Conservation (phyloP, 2,797 vertebrate species). For the Gymnoscopelus microlampas region DNA sequence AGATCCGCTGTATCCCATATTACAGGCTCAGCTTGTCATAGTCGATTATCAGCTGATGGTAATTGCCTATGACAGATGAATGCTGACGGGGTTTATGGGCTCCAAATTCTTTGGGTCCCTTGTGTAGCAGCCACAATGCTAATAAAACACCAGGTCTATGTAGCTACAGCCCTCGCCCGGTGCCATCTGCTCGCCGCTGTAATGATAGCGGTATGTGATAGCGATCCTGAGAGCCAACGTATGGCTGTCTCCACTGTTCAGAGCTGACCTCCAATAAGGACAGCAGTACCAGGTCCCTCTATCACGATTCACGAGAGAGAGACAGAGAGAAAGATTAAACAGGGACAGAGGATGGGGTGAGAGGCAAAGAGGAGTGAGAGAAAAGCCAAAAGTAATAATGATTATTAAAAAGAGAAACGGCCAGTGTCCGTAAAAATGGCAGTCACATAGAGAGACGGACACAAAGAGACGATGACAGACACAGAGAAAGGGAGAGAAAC, state of each 20-base stretch:
- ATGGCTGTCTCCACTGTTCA: constrained; percentile 22
- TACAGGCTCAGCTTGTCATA: constrained; percentile 47
- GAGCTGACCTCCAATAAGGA: constrained; percentile 21
- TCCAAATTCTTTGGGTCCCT: constrained; percentile 26
- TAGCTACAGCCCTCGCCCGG: constrained; percentile 20
- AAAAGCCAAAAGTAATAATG: no score
- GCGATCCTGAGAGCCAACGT: constrained; percentile 30
- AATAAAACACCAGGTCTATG: constrained; percentile 37
- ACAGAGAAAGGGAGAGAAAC: no score
- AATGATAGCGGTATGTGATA: constrained; percentile 39
- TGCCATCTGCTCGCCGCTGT: constrained; percentile 46
- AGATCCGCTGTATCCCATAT: constrained; percentile 54
- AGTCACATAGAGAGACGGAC: no score
- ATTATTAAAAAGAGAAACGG: no score
- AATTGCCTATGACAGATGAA: constrained; percentile 55
- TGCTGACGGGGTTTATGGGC: constrained; percentile 56
- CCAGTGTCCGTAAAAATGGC: no score
- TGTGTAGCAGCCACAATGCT: constrained; percentile 20
- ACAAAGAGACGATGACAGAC: no score
- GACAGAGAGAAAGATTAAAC: no score
- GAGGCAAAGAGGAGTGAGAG: no score
- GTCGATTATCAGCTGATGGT: constrained; percentile 56
- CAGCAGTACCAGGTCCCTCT: background rate
- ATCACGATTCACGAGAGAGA: background rate
- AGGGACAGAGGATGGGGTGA: no score